Percentiles rank a stretch among this genome's conserved stretches.
Evolutionary conservation across 2,797 vertebrate genomes (phyloP).

Genomic region (Onychomys arenicola): DNA sequence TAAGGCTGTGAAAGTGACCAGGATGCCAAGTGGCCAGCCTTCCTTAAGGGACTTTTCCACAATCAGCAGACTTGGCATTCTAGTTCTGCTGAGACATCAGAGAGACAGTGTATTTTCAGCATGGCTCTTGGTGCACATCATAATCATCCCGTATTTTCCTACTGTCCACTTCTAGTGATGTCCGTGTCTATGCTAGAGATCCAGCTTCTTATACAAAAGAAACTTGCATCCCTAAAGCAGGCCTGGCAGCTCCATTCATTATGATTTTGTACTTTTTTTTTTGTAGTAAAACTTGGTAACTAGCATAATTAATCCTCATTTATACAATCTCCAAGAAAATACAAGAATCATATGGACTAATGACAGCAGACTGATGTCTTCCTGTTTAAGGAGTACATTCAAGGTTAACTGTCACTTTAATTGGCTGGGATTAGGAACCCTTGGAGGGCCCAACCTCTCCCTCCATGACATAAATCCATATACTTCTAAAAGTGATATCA

Average conservation of each 20-base stretch:
- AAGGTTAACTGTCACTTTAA: background rate
- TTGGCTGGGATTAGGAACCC: background rate
- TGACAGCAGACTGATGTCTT: conserved; percentile 1
- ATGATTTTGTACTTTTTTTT: conserved; percentile 26
- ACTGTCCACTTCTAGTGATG: background rate
- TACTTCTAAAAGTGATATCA: background rate
- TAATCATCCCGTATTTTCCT: background rate
- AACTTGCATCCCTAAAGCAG: background rate
- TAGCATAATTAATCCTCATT: conserved; percentile 22
- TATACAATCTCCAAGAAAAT: conserved; percentile 49
- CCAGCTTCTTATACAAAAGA: background rate
- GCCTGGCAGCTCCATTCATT: background rate
- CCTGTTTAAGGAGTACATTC: background rate
- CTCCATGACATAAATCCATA: background rate
- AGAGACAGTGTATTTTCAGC: background rate
- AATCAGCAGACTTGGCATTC: background rate
- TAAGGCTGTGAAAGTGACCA: conserved; percentile 76
- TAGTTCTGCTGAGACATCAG: background rate
- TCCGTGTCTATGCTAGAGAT: background rate
- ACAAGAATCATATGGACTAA: conserved; percentile 63
- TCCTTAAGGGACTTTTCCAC: background rate
- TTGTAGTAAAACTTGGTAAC: background rate
- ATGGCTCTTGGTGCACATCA: background rate
- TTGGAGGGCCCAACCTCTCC: background rate
- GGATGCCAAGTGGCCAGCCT: conserved; percentile 60